Evolutionary conservation across 2,888 invertebrate genomes (phyloP), one percentile per base, ranked within the genome.

Genomic region (Zaprionus bogoriensis): DNA sequence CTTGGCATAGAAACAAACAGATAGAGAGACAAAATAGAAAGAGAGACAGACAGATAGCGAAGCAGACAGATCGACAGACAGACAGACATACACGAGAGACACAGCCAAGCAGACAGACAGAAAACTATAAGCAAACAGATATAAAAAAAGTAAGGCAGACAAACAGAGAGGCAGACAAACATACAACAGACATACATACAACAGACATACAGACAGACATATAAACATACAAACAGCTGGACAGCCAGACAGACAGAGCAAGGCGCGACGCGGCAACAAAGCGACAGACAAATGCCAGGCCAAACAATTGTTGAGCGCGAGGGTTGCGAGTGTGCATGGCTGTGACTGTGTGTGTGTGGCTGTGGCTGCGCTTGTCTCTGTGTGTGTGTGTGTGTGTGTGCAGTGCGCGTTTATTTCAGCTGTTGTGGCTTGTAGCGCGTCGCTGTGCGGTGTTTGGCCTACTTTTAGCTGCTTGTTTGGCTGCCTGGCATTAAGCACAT

Each of bases 401-500:
- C 14, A 7, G 23, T 19, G 42, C 54, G 45, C 38, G 46, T 46
- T 28, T 39, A 54, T 48, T 61, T 55, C 27, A 45, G 44, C 41
- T 63, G 20, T 19, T 67, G 54, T 44, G 25, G 45, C 36, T 23
- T 39, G 38, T 36, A 20, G 17, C 38, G 17, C 9, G 19, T 10
- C 20, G 32, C 9, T 25, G 54, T 23, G 19, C 46, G 51, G 51
- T 52, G 23, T 47, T 59, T 62, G 59, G 70, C 41, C 67, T 74
- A 48, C 42, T 41, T 45, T 47, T 51, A 46, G 25, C 32, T 44
- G 25, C 19, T 22, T 41, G 51, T 47, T 64, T 42, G 48, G 36
- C 60, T 57, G 58, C 46, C 55, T 65, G 60, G 64, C 71, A 67
- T 64, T 80, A 71, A 77, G 32, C 80, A 67, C 74, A 80, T 67